These are phyloP conservation scores for Brachionus manjavacas DNA, from an alignment of 1,140 invertebrate genomes.

Conservation along the genomic window DNA sequence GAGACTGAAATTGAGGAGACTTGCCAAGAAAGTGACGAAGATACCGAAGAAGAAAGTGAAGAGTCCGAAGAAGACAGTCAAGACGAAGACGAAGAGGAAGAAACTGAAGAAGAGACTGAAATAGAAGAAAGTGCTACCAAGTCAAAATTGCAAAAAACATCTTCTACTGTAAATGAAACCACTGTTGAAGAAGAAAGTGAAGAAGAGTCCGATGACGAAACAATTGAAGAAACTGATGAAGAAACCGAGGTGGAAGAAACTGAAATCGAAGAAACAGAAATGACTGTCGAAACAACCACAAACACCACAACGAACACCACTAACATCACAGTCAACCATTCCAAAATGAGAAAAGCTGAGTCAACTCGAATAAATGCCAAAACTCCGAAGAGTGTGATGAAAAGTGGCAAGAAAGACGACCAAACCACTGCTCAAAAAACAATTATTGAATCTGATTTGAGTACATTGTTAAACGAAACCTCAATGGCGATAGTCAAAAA, in stretches of 20 bases:
- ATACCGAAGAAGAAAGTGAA: background rate
- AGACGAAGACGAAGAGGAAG: background rate
- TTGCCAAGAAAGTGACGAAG: background rate
- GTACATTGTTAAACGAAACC: background rate
- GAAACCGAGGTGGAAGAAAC: slow-evolving; percentile 29
- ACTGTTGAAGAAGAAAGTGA: background rate
- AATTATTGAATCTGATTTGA: background rate
- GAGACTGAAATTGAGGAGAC: slow-evolving; percentile 21
- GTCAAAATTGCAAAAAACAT: background rate
- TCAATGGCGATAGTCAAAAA: background rate
- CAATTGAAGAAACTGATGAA: background rate
- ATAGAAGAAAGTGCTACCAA: background rate
- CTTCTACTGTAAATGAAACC: background rate
- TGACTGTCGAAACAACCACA: background rate
- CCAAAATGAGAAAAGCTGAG: background rate
- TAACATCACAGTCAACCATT: background rate
- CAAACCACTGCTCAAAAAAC: background rate
- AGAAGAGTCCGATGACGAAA: background rate
- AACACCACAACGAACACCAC: background rate
- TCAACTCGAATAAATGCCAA: slow-evolving; percentile 9
- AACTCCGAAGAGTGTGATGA: background rate
- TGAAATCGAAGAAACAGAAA: slow-evolving; percentile 18
- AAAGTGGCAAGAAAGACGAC: background rate
- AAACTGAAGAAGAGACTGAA: slow-evolving; percentile 24
- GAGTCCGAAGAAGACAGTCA: background rate